These are phyloP conservation scores for Aspidiotus destructor DNA, from an alignment of 2,888 invertebrate species.

Conservation along the genomic window DNA sequence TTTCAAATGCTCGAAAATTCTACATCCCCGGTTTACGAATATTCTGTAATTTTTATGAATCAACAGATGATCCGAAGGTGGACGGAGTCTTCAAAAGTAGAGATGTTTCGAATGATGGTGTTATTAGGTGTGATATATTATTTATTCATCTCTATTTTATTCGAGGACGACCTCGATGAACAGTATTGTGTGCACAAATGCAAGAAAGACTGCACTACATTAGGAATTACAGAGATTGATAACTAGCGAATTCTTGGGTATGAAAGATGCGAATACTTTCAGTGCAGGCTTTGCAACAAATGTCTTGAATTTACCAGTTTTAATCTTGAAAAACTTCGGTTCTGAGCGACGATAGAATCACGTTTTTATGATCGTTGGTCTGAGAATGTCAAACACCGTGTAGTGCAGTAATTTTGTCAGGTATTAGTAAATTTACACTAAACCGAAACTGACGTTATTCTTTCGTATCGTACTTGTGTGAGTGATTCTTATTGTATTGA, in stretches of 20 bases:
- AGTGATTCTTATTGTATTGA: no score
- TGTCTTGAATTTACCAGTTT: slow-evolving; percentile 28
- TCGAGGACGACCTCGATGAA: neutral
- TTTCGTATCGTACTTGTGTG: no score
- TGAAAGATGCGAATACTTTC: slow-evolving; percentile 13
- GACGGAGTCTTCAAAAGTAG: slow-evolving; percentile 40
- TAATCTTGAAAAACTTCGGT: slow-evolving; percentile 23
- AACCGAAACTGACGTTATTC: no score
- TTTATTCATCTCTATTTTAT: neutral
- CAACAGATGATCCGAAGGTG: slow-evolving; percentile 39
- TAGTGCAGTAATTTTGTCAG: no score
- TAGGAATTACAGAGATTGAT: slow-evolving; percentile 21
- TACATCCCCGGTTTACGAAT: neutral
- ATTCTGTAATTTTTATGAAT: slow-evolving; percentile 36
- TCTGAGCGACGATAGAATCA: slow-evolving; percentile 30
- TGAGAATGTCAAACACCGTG: slow-evolving; percentile 12
- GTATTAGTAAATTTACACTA: no score
- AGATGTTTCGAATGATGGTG: neutral
- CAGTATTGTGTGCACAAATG: neutral
- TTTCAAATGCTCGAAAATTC: no score
- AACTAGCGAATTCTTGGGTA: slow-evolving; percentile 13
- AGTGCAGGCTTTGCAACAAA: slow-evolving; percentile 27
- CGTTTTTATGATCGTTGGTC: slow-evolving; percentile 21
- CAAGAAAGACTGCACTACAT: slow-evolving; percentile 19
- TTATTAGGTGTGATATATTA: neutral